Percentiles rank a stretch among this genome's conserved stretches.
Conservation (phyloP, 1,140 invertebrate genomes). For the Berghia stephanieae region DNA sequence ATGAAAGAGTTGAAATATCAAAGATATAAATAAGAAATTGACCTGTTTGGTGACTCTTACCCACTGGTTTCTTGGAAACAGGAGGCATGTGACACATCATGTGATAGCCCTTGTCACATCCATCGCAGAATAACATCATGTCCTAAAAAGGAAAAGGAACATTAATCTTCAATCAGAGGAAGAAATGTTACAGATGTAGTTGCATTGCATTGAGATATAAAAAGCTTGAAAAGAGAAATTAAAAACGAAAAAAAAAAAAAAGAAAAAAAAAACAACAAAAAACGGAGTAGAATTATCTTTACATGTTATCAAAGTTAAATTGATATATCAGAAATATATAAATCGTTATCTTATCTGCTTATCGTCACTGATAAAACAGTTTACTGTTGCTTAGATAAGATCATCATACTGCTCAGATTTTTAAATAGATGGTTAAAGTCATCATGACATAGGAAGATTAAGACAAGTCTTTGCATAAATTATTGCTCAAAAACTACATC, state of each 20-base stretch:
- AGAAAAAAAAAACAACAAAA: not conserved
- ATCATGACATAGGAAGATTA: too few relatives aligned
- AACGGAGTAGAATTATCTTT: not conserved
- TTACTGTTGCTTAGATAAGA: too few relatives aligned
- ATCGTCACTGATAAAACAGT: too few relatives aligned
- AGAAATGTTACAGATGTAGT: not conserved
- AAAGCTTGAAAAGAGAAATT: not conserved
- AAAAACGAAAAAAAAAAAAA: not conserved
- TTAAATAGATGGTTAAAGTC: too few relatives aligned
- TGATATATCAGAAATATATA: too few relatives aligned
- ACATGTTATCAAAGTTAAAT: not conserved
- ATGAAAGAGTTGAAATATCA: too few relatives aligned
- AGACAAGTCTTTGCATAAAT: too few relatives aligned
- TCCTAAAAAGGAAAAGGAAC: slow-evolving; percentile 68
- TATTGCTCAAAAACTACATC: too few relatives aligned
- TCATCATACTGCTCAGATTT: too few relatives aligned
- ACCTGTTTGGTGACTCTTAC: too few relatives aligned
- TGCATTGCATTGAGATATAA: not conserved
- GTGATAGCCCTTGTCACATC: slow-evolving; percentile 86
- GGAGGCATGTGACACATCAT: slow-evolving; percentile 74
- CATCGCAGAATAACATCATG: slow-evolving; percentile 79
- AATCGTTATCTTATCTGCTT: too few relatives aligned
- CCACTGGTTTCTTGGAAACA: slow-evolving; percentile 59
- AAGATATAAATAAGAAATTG: too few relatives aligned
- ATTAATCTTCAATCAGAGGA: not conserved